These are phyloP conservation scores for Vimba vimba DNA, from an alignment of 2,113 vertebrate species.

Conservation along the genomic window DNA sequence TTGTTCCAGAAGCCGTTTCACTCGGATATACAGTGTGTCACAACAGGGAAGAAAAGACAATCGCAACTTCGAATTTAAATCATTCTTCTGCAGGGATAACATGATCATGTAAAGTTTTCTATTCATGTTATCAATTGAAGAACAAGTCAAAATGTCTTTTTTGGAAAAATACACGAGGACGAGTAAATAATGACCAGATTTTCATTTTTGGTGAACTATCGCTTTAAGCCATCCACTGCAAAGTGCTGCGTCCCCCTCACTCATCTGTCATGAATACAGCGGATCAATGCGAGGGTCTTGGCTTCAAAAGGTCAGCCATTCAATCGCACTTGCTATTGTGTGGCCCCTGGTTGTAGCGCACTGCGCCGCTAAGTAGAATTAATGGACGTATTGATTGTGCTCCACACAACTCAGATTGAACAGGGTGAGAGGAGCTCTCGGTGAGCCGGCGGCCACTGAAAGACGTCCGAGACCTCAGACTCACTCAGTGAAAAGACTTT, in stretches of 20 bases:
- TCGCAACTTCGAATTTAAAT: background rate
- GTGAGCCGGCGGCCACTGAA: slow-evolving; percentile 28
- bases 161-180: background rate
- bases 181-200: background rate
- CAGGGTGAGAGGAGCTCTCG: slow-evolving; percentile 38
- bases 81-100: background rate
- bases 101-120: background rate
- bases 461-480: slow-evolving; percentile 25
- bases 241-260: background rate
- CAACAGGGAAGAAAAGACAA: too few relatives aligned
- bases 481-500: slow-evolving; percentile 35
- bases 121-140: background rate
- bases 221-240: background rate
- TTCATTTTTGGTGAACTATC: background rate
- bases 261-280: slow-evolving; percentile 24
- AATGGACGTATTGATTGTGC: slow-evolving; percentile 62
- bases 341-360: slow-evolving; percentile 45
- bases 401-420: slow-evolving; percentile 60
- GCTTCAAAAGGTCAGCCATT: slow-evolving; percentile 52
- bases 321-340: slow-evolving; percentile 52
- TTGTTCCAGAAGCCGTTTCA: too few relatives aligned
- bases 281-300: slow-evolving; percentile 15
- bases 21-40: too few relatives aligned
- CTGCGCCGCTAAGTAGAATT: slow-evolving; percentile 58
- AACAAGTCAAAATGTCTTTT: background rate